A percentile compares a stretch with the other conserved stretches of the same genome.
These are phyloP conservation scores for Cyphomyrus discorhynchus DNA, from an alignment of 2,113 vertebrate species.

Conservation along the genomic window DNA sequence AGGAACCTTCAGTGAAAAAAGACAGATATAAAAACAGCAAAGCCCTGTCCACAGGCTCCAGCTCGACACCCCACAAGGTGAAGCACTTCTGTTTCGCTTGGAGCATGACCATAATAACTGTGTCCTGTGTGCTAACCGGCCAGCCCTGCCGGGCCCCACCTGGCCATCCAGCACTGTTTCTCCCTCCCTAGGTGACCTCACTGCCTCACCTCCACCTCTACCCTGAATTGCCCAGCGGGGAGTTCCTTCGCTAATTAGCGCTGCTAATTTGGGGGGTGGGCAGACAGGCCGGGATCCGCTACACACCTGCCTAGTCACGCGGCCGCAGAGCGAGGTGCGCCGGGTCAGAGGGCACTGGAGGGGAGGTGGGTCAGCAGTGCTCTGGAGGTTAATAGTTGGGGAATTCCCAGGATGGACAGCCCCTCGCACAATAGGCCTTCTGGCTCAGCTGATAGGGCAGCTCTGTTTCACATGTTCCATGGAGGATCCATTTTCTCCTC, in stretches of 20 bases:
- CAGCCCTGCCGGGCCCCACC: background rate
- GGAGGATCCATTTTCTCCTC: slow-evolving; percentile 34
- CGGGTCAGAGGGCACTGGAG: slow-evolving; percentile 49
- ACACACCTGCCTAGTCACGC: slow-evolving; percentile 72
- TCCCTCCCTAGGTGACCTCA: slow-evolving; percentile 15
- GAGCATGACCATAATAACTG: background rate
- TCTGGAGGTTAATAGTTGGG: slow-evolving; percentile 51
- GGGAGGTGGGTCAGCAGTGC: slow-evolving; percentile 23
- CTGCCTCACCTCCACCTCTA: slow-evolving; percentile 36
- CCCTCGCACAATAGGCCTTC: slow-evolving; percentile 32
- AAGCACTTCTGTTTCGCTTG: background rate
- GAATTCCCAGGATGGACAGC: slow-evolving; percentile 47
- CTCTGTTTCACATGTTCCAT: slow-evolving; percentile 61
- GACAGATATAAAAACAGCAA: background rate
- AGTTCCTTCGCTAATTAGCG: slow-evolving; percentile 63
- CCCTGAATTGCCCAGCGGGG: slow-evolving; percentile 62
- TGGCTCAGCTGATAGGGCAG: slow-evolving; percentile 47
- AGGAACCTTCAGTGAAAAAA: background rate
- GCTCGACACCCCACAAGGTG: background rate
- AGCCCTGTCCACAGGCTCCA: background rate
- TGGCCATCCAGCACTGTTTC: slow-evolving; percentile 30
- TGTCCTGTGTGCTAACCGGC: background rate
- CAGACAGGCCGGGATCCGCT: slow-evolving; percentile 55
- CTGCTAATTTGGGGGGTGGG: slow-evolving; percentile 61
- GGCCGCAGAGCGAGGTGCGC: slow-evolving; percentile 60